Base-by-base conservation (phyloP, 2,888 invertebrate species). In the Lutraria lutraria region DNA sequence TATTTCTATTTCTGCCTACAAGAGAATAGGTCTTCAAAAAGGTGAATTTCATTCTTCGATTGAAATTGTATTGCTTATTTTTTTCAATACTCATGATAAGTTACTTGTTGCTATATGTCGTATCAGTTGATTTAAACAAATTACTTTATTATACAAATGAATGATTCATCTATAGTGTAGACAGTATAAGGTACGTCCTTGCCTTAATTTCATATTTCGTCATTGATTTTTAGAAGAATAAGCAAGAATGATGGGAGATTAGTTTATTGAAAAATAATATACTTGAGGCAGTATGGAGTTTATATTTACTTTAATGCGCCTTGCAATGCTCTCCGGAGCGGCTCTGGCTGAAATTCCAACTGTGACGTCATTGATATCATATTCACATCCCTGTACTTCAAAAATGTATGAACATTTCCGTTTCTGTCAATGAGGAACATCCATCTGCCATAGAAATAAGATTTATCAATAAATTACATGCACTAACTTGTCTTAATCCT, bases 351-450 rank as follows among this genome's bases (percentile, higher is more conserved):
- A 43, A 88, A 86, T 15, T 92, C 88, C 0, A 60, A 53, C 0
- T 31, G 68, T 80, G 83, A 80, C n/a, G 83, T 84, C 16, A 84
- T 86, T 31, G 81, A 25, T 53, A 92, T 88, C 81, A 87, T 88
- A 72, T 92, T 92, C n/a, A 86, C 86, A 80, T 92, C 89, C n/a
- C 92, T n/a, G 52, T 92, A 92, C 68, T 92, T 92, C 15, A 92
- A 84, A 79, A 92, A 92, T 0, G 92, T 92, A 16, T 88, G 88
- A 15, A 87, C 90, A 54, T 91, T 90, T 0, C 89, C 92, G 53
- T 80, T 91, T 54, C 86, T 80, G 86, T 92, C 92, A 60, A 92
- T 91, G 8, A 92, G 43, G 54, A 89, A 91, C 82, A 88, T 12
- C 90, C 92, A 92, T 54, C 92, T 92, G 72, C 54, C 83, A 84